Base-by-base conservation (phyloP, 2,113 vertebrate genomes). In the Hippolais icterina region DNA sequence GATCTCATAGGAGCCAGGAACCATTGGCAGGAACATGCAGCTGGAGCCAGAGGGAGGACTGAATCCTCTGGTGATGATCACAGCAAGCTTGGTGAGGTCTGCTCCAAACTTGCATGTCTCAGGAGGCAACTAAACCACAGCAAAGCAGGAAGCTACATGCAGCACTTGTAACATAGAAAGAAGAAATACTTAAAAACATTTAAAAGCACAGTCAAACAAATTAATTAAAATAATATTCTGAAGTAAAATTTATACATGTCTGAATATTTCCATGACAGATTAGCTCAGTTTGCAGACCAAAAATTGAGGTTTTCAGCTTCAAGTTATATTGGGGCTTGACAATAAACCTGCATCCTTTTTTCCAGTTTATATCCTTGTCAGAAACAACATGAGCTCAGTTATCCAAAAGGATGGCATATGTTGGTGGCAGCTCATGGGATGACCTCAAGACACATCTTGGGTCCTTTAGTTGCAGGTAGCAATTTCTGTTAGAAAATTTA, bases 61-160 rank as follows among this genome's bases (percentile, higher is more conserved):
- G 0, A 17, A 25, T 50, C 22, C 35, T 28, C 11, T 5, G 10
- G 31, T 49, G 20, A 12, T 1, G 3, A n/a, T 42, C n/a, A 25
- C 33, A 54, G 35, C 0, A 3, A 59, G 11, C 20, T 82, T 28
- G 31, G 21, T 23, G 25, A 31, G 25, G 8, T 74, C 56, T 66
- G n/a, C 52, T 82, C 46, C 78, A 50, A 44, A 49, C 19, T 71
- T 83, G 15, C 39, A 29, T 27, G 31, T 87, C 46, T 80, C 46
- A 70, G 50, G 35, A 87, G 52, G 12, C 25, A 70, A 28, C 39
- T 53, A 65, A 80, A 56, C 18, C 35, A 28, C 41, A 50, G 27
- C 29, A 72, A 60, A 85, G 53, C 12, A 39, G 27, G 53, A 82
- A 79, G 21, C 22, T 54, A 50, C 0, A 0, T 78, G 39, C 27